Percentiles rank a stretch among this genome's conserved stretches.
phyloP scores from a whole-genome alignment of 2,113 vertebrate species.

The Saguinus imperator region DNA sequence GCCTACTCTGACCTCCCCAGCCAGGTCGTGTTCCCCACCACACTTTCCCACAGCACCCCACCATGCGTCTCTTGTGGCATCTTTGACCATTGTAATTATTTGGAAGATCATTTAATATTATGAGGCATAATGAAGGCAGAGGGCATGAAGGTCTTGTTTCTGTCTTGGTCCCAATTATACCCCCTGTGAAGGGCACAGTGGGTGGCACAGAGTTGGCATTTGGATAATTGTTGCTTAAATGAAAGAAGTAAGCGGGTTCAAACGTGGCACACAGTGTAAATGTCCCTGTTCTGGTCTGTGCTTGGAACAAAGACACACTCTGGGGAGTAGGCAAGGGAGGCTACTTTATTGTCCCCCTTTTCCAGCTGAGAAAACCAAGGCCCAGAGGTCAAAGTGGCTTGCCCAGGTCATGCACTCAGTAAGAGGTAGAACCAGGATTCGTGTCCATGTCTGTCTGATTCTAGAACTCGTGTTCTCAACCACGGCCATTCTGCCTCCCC shows the following conservation, averaged over 20 bases:
- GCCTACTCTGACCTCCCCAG: not conserved
- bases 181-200: not conserved
- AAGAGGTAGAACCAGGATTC: not conserved
- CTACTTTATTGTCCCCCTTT: not conserved
- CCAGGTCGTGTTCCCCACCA: accelerated
- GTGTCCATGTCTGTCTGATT: not conserved
- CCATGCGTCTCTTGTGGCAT: not conserved
- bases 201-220: not conserved
- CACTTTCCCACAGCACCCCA: not conserved
- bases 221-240: not conserved
- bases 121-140: not conserved
- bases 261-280: not conserved
- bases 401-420: too few relatives aligned
- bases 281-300: not conserved
- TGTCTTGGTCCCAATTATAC: not conserved
- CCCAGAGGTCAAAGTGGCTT: not conserved
- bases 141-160: not conserved
- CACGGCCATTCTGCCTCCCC: not conserved
- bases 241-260: not conserved
- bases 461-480: not conserved
- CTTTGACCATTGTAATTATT: not conserved
- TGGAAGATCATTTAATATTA: not conserved
- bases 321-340: not conserved
- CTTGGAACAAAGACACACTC: not conserved
- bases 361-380: not conserved